Base-by-base conservation (phyloP, 2,888 invertebrate genomes). In the Drosophila eohydei region DNA sequence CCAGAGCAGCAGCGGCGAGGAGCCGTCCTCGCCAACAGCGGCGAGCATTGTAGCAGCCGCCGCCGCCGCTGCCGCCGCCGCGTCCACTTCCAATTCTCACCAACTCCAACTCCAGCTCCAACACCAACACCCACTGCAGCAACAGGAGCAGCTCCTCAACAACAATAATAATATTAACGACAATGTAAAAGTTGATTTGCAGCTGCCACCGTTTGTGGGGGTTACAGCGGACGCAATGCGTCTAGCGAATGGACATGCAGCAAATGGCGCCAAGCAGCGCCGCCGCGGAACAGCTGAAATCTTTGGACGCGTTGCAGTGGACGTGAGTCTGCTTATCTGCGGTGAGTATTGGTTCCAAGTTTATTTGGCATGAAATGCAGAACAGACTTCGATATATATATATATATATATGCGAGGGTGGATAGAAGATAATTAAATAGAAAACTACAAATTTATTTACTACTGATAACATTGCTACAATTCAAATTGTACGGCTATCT, bases 1-100 rank as follows among this genome's bases (percentile, higher is more conserved):
- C 41, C 90, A 88, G 28, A 91, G 91, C 73, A 91, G 91, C 78
- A 85, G 83, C 65, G 78, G 91, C 68, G 91, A 91, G 73, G 91
- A 91, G 67, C 91, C 91, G 16, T 90, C 91, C 9, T 91, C 91
- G 8, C 91, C 91, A n/a, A 88, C 79, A 43, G 78, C 77, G 38
- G 74, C 80, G 14, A 80, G 79, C 46, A 62, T 75, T 30, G 59
- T 86, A 54, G 80, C 79, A 55, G 80, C 75, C 41, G 71, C 65
- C 7, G 80, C 75, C 41, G 71, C 65, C 7, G 69, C 70, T 0
- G 60, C 66, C 8, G 69, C 56, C 26, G 62, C 46, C 14, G 14
- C 56, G 3, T 43, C 70, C 28, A 41, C 67, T 46, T 48, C 43
- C 44, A 56, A 64, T 11, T 48, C 50, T 8, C 68, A 48, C 14